A percentile compares a stretch with the other conserved stretches of the same genome.
These are phyloP conservation scores for Ameiurus melas DNA, from an alignment of 2,113 vertebrate genomes.

Conservation along the genomic window DNA sequence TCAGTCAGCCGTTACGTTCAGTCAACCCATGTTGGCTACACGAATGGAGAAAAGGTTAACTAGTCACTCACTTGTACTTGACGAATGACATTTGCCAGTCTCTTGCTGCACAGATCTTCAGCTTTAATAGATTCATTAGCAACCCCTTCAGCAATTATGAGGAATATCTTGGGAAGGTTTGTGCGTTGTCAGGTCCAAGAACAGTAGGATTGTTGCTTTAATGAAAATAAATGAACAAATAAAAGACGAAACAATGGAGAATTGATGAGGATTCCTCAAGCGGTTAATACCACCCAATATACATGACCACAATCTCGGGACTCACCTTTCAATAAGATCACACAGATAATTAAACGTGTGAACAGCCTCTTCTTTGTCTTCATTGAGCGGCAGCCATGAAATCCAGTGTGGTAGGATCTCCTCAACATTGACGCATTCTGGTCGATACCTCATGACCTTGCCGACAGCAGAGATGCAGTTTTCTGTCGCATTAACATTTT, in stretches of 20 bases:
- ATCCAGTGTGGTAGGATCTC: slow-evolving; percentile 97
- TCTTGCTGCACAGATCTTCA: slow-evolving; percentile 91
- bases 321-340: slow-evolving; percentile 95
- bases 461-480: slow-evolving; percentile 98
- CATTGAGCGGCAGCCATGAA: slow-evolving; percentile 93
- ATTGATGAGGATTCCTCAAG: not conserved
- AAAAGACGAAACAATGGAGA: not conserved
- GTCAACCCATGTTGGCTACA: not conserved
- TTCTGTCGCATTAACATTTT: slow-evolving; percentile 96
- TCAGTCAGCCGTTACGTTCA: not conserved
- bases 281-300: not conserved
- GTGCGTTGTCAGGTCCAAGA: slow-evolving; percentile 92
- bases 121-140: slow-evolving; percentile 91
- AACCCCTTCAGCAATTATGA: slow-evolving; percentile 93
- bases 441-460: slow-evolving; percentile 93
- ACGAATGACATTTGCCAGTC: slow-evolving; percentile 92
- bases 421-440: slow-evolving; percentile 89
- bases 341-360: slow-evolving; percentile 95
- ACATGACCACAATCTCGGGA: not conserved
- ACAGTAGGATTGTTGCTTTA: slow-evolving; percentile 93
- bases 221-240: not conserved
- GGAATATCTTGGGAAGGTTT: slow-evolving; percentile 94
- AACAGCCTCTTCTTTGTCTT: slow-evolving; percentile 98
- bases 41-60: not conserved
- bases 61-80: slow-evolving; percentile 86